These are phyloP conservation scores for Oxytorus armatus DNA, from an alignment of 2,888 invertebrate genomes.

Conservation along the genomic window DNA sequence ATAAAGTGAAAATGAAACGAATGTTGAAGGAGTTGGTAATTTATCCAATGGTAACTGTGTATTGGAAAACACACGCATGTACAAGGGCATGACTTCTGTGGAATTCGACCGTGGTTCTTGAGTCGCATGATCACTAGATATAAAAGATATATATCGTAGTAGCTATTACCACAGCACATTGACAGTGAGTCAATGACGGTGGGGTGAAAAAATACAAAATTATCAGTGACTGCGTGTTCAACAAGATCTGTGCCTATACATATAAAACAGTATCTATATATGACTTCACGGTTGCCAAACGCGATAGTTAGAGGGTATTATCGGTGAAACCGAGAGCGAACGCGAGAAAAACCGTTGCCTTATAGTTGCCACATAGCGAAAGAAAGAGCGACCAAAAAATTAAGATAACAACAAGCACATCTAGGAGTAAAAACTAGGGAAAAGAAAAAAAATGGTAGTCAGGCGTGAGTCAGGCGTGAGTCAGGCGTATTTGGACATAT, in stretches of 20 bases:
- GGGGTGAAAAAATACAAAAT: conserved; percentile 19
- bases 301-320: conserved; percentile 63
- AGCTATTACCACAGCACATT: background rate
- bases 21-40: background rate
- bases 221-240: background rate
- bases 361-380: conserved; percentile 59
- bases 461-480: background rate
- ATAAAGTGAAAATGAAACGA: background rate
- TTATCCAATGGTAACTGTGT: conserved; percentile 6
- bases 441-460: background rate
- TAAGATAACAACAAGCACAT: conserved; percentile 2
- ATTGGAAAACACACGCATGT: conserved; percentile 11
- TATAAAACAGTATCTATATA: background rate
- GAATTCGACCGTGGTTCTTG: background rate
- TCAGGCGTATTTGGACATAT: conserved; percentile 1
- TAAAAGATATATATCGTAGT: background rate
- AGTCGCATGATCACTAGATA: conserved; percentile 1
- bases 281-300: conserved; percentile 60
- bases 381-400: conserved; percentile 47
- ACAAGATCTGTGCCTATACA: background rate
- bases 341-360: conserved; percentile 53
- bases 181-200: background rate
- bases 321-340: conserved; percentile 59
- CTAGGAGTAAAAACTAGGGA: background rate
- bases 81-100: background rate